A percentile compares a stretch with the other conserved stretches of the same genome.
These are phyloP conservation scores for Lerista edwardsae DNA, from an alignment of 2,797 vertebrate species.

Conservation along the genomic window DNA sequence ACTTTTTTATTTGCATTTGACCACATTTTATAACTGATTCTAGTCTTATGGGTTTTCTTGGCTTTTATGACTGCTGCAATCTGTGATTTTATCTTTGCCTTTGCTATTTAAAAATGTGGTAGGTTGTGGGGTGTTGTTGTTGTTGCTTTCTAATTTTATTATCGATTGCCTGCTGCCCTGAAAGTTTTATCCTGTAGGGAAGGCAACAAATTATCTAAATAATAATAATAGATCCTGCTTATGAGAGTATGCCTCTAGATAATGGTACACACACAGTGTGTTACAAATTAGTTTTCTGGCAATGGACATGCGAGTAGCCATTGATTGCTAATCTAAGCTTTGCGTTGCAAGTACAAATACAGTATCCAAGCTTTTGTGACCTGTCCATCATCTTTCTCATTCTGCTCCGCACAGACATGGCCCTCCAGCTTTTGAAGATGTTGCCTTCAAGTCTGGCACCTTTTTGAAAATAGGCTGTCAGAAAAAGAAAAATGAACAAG, in stretches of 20 bases:
- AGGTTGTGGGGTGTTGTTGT: too few species aligned
- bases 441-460: slow-evolving; percentile 72
- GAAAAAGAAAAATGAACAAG: slow-evolving; percentile 76
- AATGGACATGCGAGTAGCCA: background rate
- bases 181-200: too few species aligned
- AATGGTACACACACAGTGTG: background rate
- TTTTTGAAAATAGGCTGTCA: slow-evolving; percentile 76
- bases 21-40: too few species aligned
- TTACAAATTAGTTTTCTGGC: background rate
- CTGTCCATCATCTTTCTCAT: slow-evolving; percentile 57
- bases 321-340: slow-evolving; percentile 10
- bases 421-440: slow-evolving; percentile 67
- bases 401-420: slow-evolving; percentile 68
- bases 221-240: too few species aligned
- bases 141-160: too few species aligned
- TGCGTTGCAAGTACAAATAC: background rate
- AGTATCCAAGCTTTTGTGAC: slow-evolving; percentile 62
- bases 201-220: background rate
- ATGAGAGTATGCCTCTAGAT: too few species aligned
- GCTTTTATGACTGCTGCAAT: too few species aligned
- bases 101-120: too few species aligned
- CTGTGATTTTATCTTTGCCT: too few species aligned
- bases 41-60: too few species aligned
- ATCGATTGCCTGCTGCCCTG: too few species aligned
- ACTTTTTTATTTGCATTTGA: background rate